Base-by-base conservation (phyloP, 37 sponge, comb jelly and placozoan genomes). In the Axinella damicornis region DNA sequence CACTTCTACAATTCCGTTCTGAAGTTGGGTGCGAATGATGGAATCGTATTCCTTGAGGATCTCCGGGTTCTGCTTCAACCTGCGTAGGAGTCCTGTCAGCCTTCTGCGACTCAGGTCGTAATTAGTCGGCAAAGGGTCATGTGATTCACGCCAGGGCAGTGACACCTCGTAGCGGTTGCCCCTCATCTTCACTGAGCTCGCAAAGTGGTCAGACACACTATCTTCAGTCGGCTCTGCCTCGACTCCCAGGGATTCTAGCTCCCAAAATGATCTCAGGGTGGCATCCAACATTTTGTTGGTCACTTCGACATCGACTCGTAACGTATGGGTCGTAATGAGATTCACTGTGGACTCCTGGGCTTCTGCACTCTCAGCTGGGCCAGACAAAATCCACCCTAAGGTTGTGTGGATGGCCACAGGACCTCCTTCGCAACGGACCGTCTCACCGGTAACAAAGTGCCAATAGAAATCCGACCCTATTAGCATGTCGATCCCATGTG, bases 1-100 rank as follows among this genome's bases (percentile, higher is more conserved):
- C 32, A 70, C 33, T 55, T 81, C 82, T 31, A 81, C 71, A 19
- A 81, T 81, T 32, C 82, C 82, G 18, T 40, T 16, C 37, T 81
- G 34, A 34, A 81, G 71, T 56, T 81, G 82, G 5, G 4, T 33
- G 2, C 15, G 22, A 46, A 73, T 73, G 18, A 76, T 81, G 35
- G 59, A 24, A 39, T 81, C 58, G 58, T 81, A 81, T 34, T 81
- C 82, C 37, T 28, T 15, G 9, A 81, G 70, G 30, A 81, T 71
- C 37, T 69, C 58, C 32, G 82, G 82, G n/a, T 24, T 56, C 60
- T 81, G 70, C 58, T 71, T 54, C 71, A 81, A 70, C 19, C 72
- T 31, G 19, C 71, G 72, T 53, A 71, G 58, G 35, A 81, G 71
- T 69, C 71, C 70, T 20, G 57, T 69, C 18, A 81, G 71, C 32